Conservation (phyloP, 2,888 invertebrate genomes). For the Oegoconia quadripuncta region DNA sequence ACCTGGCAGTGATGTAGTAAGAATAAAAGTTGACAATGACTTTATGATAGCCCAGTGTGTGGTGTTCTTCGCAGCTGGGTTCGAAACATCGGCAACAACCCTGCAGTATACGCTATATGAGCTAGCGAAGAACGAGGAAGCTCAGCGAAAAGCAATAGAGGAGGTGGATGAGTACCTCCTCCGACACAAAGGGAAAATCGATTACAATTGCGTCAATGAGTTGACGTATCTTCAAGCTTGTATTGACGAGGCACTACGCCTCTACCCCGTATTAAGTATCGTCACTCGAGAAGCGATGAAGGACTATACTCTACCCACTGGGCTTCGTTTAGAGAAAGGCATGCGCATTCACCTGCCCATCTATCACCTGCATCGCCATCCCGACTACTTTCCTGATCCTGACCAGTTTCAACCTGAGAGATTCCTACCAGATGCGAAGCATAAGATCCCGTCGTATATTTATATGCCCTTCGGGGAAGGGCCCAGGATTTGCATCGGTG, state of each 20-base stretch:
- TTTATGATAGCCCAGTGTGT: constrained; percentile 74
- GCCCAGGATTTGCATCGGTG: constrained; percentile 31
- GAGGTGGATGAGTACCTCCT: constrained; percentile 42
- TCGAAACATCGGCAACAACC: constrained; percentile 46
- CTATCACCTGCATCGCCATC: constrained; percentile 35
- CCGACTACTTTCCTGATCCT: constrained; percentile 40
- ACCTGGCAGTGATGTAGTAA: constrained; percentile 12
- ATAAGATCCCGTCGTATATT: constrained; percentile 33
- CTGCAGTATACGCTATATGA: constrained; percentile 38
- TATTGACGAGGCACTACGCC: constrained; percentile 42
- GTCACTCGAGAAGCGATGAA: constrained; percentile 44
- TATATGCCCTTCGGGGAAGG: constrained; percentile 49
- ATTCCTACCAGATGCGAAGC: constrained; percentile 33
- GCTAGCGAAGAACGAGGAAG: constrained; percentile 38
- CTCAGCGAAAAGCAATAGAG: constrained; percentile 30
- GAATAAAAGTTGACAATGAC: constrained; percentile 48
- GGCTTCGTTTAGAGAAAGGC: constrained; percentile 35
- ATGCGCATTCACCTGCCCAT: constrained; percentile 41
- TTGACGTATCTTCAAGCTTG: constrained; percentile 47
- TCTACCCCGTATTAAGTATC: constrained; percentile 42
- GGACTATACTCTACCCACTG: constrained; percentile 38
- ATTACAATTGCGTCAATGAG: constrained; percentile 43
- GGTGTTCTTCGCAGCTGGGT: constrained; percentile 62
- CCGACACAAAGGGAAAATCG: constrained; percentile 13
- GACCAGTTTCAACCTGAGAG: constrained; percentile 38